These are phyloP conservation scores for Vulpes lagopus DNA, from an alignment of 2,113 vertebrate species.

Conservation along the genomic window DNA sequence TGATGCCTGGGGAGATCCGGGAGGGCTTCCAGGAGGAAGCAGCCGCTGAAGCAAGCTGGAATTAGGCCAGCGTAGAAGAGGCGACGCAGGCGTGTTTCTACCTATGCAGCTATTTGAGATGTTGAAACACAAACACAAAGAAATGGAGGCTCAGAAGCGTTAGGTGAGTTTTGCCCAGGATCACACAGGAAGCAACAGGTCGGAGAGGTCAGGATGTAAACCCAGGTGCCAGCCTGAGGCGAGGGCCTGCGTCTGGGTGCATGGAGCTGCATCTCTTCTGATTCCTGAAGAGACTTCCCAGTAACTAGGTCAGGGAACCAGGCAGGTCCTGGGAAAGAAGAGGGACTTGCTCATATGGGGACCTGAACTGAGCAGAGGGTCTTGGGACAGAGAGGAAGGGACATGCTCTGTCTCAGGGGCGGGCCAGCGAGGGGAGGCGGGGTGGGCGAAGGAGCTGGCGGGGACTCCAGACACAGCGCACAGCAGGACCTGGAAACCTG, in stretches of 20 bases:
- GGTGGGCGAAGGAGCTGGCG: accelerated
- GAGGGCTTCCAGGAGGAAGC: background rate
- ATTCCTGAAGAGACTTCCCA: background rate
- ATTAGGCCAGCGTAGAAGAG: background rate
- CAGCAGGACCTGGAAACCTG: accelerated
- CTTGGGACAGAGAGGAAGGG: background rate
- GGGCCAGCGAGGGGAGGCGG: too few relatives aligned
- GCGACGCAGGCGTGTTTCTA: too few relatives aligned
- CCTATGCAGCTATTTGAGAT: accelerated
- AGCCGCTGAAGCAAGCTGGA: background rate
- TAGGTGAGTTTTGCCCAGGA: background rate
- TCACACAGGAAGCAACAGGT: background rate
- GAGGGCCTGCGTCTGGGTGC: background rate
- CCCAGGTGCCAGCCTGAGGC: accelerated
- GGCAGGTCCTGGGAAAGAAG: background rate
- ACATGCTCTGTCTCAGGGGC: background rate
- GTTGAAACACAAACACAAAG: background rate
- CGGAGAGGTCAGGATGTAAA: background rate
- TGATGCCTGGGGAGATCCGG: background rate
- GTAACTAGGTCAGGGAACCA: background rate
- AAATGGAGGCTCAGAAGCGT: background rate
- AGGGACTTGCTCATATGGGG: background rate
- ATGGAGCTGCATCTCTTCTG: background rate
- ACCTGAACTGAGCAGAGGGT: too few relatives aligned
- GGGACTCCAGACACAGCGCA: accelerated